Conservation (phyloP, 2,797 vertebrate species). For the Acridotheres tristis region DNA sequence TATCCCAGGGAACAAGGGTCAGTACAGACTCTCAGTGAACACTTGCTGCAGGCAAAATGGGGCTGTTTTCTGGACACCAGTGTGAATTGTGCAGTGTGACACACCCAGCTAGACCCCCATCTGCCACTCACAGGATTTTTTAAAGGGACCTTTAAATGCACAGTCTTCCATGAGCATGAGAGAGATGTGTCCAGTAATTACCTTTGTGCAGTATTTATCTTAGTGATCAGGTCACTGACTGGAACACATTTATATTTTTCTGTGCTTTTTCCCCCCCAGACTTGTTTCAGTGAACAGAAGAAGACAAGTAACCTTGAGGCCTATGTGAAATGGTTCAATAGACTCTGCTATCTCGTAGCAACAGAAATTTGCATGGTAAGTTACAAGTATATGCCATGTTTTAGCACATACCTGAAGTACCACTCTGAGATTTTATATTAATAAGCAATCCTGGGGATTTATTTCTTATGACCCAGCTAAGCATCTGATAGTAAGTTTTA, state of each 20-base stretch:
- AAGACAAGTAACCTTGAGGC: constrained; percentile 91
- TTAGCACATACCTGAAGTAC: neutral
- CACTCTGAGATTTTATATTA: neutral
- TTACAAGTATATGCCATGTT: neutral
- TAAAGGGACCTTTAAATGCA: neutral
- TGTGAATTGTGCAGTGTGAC: neutral
- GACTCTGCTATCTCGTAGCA: constrained; percentile 90
- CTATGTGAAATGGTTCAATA: constrained; percentile 94
- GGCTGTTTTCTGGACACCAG: neutral
- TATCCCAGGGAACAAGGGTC: neutral
- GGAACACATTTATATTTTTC: neutral
- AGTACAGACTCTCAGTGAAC: neutral
- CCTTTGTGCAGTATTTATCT: neutral
- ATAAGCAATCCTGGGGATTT: constrained; percentile 5
- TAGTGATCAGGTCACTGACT: neutral
- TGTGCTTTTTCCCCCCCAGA: constrained; percentile 34
- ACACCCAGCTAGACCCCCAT: neutral
- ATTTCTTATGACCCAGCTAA: neutral
- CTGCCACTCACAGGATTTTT: neutral
- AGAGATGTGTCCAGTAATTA: neutral
- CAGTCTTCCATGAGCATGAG: neutral
- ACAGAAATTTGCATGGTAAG: constrained; percentile 96
- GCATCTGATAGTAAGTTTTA: neutral
- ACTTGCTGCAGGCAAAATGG: neutral
- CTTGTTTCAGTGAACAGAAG: constrained; percentile 78